A percentile compares a stretch with the other conserved stretches of the same genome.
Conservation (phyloP, 2,888 invertebrate species). For the Andricus curvator region DNA sequence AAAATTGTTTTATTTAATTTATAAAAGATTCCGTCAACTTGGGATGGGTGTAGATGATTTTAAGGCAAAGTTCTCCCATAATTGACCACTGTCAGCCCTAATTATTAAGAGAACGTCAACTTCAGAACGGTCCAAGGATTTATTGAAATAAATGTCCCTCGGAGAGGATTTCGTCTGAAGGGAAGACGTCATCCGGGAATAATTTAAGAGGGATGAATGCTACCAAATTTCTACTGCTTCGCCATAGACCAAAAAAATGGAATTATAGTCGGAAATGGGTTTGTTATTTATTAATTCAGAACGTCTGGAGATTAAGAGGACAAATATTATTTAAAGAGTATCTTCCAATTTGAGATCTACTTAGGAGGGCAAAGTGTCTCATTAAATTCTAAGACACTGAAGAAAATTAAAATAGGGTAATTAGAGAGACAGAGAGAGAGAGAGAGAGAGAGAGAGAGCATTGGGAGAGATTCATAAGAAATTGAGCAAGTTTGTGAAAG, state of each 20-base stretch:
- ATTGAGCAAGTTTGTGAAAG: background rate
- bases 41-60: too few species aligned
- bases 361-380: background rate
- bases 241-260: background rate
- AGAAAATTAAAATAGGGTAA: background rate
- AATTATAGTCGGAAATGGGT: background rate
- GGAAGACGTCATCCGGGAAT: background rate
- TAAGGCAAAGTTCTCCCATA: background rate
- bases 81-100: background rate
- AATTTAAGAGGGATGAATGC: background rate
- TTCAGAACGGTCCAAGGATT: background rate
- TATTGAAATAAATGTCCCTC: background rate
- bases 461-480: too few species aligned
- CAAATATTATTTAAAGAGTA: background rate
- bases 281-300: background rate
- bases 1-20: too few species aligned
- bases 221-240: too few species aligned
- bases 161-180: background rate
- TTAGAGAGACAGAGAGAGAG: background rate
- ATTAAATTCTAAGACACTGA: background rate
- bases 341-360: background rate
- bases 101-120: background rate
- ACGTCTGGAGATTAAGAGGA: background rate
- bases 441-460: too few species aligned
- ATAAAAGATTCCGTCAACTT: too few species aligned